phyloP scores from a whole-genome alignment of 2,888 invertebrate species.

The Megastigmus dorsalis region DNA sequence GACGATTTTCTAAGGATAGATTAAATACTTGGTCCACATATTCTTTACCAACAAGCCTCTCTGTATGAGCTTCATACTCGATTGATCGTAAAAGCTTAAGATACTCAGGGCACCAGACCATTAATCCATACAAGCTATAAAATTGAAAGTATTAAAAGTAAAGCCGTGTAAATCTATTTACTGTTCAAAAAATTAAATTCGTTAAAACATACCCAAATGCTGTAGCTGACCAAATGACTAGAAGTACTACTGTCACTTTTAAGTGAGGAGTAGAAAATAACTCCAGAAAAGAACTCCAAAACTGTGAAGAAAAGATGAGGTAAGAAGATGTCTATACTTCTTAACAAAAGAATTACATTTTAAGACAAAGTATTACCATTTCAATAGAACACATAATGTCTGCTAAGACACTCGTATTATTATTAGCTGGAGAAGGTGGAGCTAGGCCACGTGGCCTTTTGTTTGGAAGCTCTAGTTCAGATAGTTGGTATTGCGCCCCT shows the following conservation, averaged over 20 bases:
- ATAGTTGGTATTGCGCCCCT: slow-evolving; percentile 78
- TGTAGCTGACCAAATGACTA: slow-evolving; percentile 78
- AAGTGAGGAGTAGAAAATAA: slow-evolving; percentile 80
- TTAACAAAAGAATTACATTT: neutral
- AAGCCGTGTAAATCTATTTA: neutral
- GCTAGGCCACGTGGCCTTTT: slow-evolving; percentile 76
- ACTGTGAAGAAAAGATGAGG: slow-evolving; percentile 75
- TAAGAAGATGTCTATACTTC: neutral
- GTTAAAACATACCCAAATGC: slow-evolving; percentile 75
- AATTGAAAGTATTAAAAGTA: no score
- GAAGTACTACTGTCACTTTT: slow-evolving; percentile 79
- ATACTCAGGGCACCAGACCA: slow-evolving; percentile 78
- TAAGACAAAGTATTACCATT: slow-evolving; percentile 73
- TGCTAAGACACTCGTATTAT: slow-evolving; percentile 75
- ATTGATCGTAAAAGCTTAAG: slow-evolving; percentile 71
- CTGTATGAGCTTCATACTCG: slow-evolving; percentile 71
- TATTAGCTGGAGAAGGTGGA: slow-evolving; percentile 74
- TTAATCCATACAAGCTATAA: slow-evolving; percentile 77
- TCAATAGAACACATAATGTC: slow-evolving; percentile 75
- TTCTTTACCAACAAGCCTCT: slow-evolving; percentile 68
- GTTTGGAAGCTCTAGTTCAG: slow-evolving; percentile 83
- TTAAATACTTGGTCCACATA: slow-evolving; percentile 76
- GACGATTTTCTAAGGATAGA: slow-evolving; percentile 80
- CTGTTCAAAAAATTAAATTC: neutral
- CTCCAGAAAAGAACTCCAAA: slow-evolving; percentile 82